These are phyloP conservation scores for Actinemys pallida DNA, from an alignment of 2,113 vertebrate species.

Conservation along the genomic window DNA sequence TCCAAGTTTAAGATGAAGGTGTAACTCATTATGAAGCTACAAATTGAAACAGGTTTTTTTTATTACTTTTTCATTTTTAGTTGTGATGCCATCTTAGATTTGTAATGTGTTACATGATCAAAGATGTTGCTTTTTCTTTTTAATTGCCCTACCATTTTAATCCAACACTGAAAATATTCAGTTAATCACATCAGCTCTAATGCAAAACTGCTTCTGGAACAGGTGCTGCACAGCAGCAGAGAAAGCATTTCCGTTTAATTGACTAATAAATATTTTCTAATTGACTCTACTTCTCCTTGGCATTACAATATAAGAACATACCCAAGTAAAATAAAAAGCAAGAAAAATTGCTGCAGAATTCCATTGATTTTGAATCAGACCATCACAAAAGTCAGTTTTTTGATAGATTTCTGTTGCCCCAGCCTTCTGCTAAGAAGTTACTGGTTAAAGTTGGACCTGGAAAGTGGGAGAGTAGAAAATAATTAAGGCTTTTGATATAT, in stretches of 20 bases:
- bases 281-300: not conserved
- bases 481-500: not conserved
- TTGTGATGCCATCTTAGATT: not conserved
- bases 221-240: not conserved
- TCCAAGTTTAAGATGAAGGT: not conserved
- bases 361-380: not conserved
- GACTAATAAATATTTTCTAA: not conserved
- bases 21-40: not conserved
- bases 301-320: not conserved
- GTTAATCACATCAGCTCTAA: not conserved
- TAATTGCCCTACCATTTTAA: not conserved
- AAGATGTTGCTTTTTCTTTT: not conserved
- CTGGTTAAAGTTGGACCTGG: not conserved
- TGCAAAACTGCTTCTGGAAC: not conserved
- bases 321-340: not conserved
- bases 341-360: not conserved
- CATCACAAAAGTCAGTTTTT: not conserved
- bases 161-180: not conserved
- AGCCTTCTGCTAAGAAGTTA: not conserved
- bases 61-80: not conserved
- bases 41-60: not conserved
- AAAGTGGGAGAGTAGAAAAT: not conserved
- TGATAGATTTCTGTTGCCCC: not conserved
- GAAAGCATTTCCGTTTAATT: not conserved
- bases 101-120: fast-evolving